Percentiles rank a stretch among this genome's conserved stretches.
These are phyloP conservation scores for Festucalex cinctus DNA, from an alignment of 2,113 vertebrate species.

Conservation along the genomic window DNA sequence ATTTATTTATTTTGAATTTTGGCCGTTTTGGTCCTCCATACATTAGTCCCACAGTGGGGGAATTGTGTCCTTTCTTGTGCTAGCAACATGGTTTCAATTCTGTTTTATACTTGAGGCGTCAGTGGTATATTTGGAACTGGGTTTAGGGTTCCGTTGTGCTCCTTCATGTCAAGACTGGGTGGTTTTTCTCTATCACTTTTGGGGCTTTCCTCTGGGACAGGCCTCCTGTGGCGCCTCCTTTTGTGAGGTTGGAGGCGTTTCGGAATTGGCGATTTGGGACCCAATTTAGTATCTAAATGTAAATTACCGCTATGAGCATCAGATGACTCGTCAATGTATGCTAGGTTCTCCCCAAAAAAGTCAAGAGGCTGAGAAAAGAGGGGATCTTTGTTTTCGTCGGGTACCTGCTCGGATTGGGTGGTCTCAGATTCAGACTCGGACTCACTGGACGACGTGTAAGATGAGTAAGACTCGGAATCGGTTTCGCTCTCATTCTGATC, in stretches of 20 bases:
- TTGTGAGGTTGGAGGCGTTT: conserved; percentile 41
- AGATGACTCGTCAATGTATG: conserved; percentile 87
- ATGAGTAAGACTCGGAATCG: conserved; percentile 60
- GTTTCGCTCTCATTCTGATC: conserved; percentile 32
- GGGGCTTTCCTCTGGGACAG: conserved; percentile 33
- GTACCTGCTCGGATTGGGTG: conserved; percentile 67
- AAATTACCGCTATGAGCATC: conserved; percentile 79
- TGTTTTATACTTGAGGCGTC: conserved; percentile 34
- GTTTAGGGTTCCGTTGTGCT: conserved; percentile 56
- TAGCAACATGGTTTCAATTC: neutral
- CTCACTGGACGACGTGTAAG: conserved; percentile 63
- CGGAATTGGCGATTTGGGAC: conserved; percentile 32
- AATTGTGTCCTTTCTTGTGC: conserved; percentile 16
- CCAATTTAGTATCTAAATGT: conserved; percentile 61
- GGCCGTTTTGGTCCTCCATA: no score
- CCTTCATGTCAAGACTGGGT: conserved; percentile 23
- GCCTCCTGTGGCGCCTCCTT: conserved; percentile 64
- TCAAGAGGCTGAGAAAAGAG: conserved; percentile 75
- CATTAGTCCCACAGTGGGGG: neutral
- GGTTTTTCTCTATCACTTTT: conserved; percentile 34
- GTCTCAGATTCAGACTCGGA: conserved; percentile 61
- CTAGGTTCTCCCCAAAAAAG: conserved; percentile 85
- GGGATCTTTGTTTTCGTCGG: conserved; percentile 44
- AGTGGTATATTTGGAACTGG: conserved; percentile 39
- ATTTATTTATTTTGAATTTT: no score